Evolutionary conservation across 1,140 invertebrate species (phyloP).

Genomic region (Dendroctonus valens): DNA sequence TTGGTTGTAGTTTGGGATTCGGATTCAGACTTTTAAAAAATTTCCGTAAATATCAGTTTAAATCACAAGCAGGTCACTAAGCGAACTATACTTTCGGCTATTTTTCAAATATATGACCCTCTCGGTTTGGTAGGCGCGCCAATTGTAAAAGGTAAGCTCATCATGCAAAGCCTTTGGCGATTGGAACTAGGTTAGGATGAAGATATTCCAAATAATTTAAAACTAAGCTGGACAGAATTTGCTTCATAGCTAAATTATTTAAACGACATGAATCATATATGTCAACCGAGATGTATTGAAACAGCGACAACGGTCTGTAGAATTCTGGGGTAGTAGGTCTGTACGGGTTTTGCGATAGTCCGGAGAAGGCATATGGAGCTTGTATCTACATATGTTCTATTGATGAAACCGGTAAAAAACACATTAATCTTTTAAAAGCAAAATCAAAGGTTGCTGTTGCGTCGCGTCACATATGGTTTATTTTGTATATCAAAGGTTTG

Average conservation of each 20-base stretch:
- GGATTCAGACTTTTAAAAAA: slow-evolving; percentile 6
- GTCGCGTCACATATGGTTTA: too few species aligned
- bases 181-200: slow-evolving; percentile 29
- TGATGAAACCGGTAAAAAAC: too few species aligned
- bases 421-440: too few species aligned
- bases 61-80: slow-evolving; percentile 18
- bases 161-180: slow-evolving; percentile 53
- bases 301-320: too few species aligned
- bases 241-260: slow-evolving; percentile 7
- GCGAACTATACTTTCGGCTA: slow-evolving; percentile 30
- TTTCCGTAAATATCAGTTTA: background rate
- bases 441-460: too few species aligned
- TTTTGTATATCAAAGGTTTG: too few species aligned
- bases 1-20: slow-evolving; percentile 19
- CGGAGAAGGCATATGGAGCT: too few species aligned
- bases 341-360: too few species aligned
- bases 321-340: too few species aligned
- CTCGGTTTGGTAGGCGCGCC: slow-evolving; percentile 50
- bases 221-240: slow-evolving; percentile 13
- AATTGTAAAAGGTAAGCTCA: slow-evolving; percentile 49
- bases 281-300: background rate
- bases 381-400: too few species aligned
- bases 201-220: slow-evolving; percentile 14
- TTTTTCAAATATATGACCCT: slow-evolving; percentile 47
- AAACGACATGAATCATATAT: slow-evolving; percentile 12